phyloP scores from a whole-genome alignment of 2,113 vertebrate genomes.

The Halichoerus grypus region DNA sequence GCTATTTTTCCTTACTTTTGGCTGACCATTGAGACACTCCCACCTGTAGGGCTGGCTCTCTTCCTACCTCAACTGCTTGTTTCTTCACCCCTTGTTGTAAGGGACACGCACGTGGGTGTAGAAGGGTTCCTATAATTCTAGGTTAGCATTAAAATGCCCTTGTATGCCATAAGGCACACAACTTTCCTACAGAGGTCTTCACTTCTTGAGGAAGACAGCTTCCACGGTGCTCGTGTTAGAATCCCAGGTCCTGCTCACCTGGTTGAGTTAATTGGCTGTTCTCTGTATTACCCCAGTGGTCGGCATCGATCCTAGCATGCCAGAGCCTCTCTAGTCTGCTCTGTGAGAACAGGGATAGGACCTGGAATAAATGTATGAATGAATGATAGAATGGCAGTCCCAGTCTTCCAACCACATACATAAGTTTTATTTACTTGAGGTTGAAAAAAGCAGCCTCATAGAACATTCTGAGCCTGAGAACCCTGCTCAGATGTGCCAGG shows the following conservation, averaged over 20 bases:
- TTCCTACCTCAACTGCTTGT: fast-evolving
- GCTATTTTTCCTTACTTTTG: background rate
- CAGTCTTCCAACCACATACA: too few relatives aligned
- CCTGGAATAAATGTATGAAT: background rate
- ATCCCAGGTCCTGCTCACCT: background rate
- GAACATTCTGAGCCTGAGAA: background rate
- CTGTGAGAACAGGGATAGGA: background rate
- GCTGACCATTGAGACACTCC: background rate
- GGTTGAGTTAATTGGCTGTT: background rate
- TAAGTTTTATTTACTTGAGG: background rate
- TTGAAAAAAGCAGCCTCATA: too few relatives aligned
- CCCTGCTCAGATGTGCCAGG: fast-evolving
- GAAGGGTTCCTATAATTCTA: too few relatives aligned
- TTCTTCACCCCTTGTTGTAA: background rate
- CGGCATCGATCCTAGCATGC: fast-evolving
- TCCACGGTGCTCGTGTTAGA: fast-evolving
- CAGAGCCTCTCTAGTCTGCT: background rate
- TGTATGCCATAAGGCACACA: fast-evolving
- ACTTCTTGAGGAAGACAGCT: background rate
- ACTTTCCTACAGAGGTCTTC: too few relatives aligned
- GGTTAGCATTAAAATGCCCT: background rate
- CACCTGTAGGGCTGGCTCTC: background rate
- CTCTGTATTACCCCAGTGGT: too few relatives aligned
- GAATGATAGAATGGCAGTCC: background rate
- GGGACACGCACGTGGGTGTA: fast-evolving